Conservation (phyloP, 2,888 invertebrate species). For the Aleiodes leptofemur region DNA sequence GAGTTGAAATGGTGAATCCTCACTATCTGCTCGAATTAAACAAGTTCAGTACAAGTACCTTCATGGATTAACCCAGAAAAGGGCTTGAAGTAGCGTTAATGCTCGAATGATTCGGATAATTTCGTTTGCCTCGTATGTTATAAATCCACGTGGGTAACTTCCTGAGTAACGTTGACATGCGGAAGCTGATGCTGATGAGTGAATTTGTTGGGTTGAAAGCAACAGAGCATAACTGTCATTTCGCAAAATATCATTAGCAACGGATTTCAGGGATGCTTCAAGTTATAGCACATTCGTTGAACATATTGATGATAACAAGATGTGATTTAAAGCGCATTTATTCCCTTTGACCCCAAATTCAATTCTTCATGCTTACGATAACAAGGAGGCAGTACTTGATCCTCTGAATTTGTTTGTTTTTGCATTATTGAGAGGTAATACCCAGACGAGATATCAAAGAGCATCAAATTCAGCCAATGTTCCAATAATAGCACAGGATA, state of each 20-base stretch:
- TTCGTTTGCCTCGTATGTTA: constrained; percentile 23
- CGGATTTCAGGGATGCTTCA: too few species aligned
- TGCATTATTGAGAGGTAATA: constrained; percentile 9
- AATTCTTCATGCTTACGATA: background rate
- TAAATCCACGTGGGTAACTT: constrained; percentile 4
- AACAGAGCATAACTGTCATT: too few species aligned
- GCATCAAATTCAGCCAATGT: constrained; percentile 16
- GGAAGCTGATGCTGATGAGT: background rate
- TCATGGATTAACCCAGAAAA: constrained; percentile 28
- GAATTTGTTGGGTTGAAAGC: background rate
- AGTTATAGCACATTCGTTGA: too few species aligned
- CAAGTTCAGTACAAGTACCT: constrained; percentile 41
- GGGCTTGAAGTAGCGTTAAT: constrained; percentile 1
- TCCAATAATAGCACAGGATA: constrained; percentile 13
- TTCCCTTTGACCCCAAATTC: background rate
- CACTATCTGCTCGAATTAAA: constrained; percentile 34
- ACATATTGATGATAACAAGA: too few species aligned
- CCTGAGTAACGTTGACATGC: background rate
- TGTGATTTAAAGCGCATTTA: too few species aligned
- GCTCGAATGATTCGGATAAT: constrained; percentile 36
- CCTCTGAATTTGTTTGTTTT: background rate
- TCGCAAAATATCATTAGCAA: too few species aligned
- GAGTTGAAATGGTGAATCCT: constrained; percentile 4
- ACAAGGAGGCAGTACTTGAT: background rate
- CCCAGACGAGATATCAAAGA: constrained; percentile 3